Conservation (phyloP, 2,113 vertebrate species). For the Platichthys flesus region DNA sequence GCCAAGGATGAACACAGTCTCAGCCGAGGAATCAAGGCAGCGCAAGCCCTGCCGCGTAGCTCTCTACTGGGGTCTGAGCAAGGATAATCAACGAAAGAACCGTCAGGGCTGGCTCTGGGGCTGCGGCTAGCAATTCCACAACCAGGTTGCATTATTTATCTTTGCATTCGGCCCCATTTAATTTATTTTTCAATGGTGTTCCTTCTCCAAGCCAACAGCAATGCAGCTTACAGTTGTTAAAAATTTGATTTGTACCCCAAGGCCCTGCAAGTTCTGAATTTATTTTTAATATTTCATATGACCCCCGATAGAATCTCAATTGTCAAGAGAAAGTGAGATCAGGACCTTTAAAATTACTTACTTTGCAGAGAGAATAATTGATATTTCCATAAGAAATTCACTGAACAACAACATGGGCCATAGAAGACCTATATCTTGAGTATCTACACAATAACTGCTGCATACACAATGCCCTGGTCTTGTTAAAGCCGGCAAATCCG, state of each 20-base stretch:
- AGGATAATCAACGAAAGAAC: conserved; percentile 78
- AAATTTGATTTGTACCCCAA: conserved; percentile 67
- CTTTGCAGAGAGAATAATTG: conserved; percentile 72
- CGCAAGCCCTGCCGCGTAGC: conserved; percentile 50
- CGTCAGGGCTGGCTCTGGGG: conserved; percentile 69
- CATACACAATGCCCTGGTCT: conserved; percentile 41
- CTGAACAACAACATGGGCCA: conserved; percentile 45
- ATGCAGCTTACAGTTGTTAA: conserved; percentile 61
- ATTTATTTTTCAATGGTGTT: conserved; percentile 82
- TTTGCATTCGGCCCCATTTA: conserved; percentile 77
- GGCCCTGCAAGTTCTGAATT: conserved; percentile 63
- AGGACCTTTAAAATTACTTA: conserved; percentile 78
- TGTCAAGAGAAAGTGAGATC: conserved; percentile 74
- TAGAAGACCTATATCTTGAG: conserved; percentile 43
- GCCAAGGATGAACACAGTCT: conserved; percentile 72
- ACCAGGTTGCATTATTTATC: conserved; percentile 82
- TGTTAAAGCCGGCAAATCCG: conserved; percentile 39
- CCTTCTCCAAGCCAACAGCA: conserved; percentile 70
- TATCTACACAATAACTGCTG: conserved; percentile 44
- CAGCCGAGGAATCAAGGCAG: conserved; percentile 60
- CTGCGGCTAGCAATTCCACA: conserved; percentile 69
- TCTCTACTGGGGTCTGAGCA: conserved; percentile 73
- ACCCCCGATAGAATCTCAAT: conserved; percentile 77
- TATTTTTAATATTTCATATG: conserved; percentile 78
- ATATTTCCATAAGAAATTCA: conserved; percentile 66